Conservation (phyloP, 2,797 vertebrate species). For the Poeciliopsis turneri region DNA sequence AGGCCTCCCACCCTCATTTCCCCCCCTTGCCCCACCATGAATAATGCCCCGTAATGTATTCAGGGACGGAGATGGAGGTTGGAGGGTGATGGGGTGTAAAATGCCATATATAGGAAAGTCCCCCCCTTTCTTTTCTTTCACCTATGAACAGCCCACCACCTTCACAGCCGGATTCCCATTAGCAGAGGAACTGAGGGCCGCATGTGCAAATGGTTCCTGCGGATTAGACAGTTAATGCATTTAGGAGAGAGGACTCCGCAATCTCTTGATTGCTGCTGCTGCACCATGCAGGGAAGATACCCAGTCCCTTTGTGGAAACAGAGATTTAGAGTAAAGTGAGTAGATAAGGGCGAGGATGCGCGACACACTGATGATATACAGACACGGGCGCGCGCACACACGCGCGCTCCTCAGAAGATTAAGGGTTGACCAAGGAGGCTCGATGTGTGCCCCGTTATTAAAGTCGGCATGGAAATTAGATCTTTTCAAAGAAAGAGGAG, state of each 20-base stretch:
- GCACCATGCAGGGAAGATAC: conserved; percentile 59
- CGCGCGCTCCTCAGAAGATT: conserved; percentile 46
- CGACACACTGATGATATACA: conserved; percentile 29
- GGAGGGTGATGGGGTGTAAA: conserved; percentile 79
- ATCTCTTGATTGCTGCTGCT: conserved; percentile 63
- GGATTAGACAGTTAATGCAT: conserved; percentile 80
- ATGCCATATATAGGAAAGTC: conserved; percentile 73
- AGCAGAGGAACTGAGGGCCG: conserved; percentile 71
- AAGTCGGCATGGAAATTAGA: conserved; percentile 75
- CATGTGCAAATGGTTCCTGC: conserved; percentile 73
- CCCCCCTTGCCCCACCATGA: conserved; percentile 49
- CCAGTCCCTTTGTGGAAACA: conserved; percentile 69
- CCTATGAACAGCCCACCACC: conserved; percentile 47
- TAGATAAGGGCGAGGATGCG: conserved; percentile 64
- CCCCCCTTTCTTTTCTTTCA: conserved; percentile 39
- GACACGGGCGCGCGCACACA: conserved; percentile 31
- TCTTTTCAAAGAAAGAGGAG: conserved; percentile 64
- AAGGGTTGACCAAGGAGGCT: conserved; percentile 45
- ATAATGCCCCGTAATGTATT: conserved; percentile 75
- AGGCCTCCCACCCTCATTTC: conserved; percentile 61
- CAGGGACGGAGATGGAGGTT: conserved; percentile 66
- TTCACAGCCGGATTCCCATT: conserved; percentile 76
- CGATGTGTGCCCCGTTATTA: conserved; percentile 62
- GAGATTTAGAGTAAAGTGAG: conserved; percentile 75
- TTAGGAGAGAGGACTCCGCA: conserved; percentile 72